Percentiles rank a stretch among this genome's conserved stretches.
These are phyloP conservation scores for Theodoxus fluviatilis DNA, from an alignment of 2,888 invertebrate species.

Conservation along the genomic window DNA sequence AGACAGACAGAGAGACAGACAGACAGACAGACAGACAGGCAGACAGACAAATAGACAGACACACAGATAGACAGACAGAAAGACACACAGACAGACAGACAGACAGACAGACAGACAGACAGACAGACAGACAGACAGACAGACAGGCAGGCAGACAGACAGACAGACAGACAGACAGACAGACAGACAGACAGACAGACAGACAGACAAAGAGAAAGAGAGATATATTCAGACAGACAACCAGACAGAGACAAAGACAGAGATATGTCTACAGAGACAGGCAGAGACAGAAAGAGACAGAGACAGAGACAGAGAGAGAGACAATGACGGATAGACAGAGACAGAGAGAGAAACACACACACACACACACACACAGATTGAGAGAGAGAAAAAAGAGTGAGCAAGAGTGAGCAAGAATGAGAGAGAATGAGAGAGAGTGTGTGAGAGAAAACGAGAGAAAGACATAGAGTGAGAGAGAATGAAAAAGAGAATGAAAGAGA, in stretches of 20 bases:
- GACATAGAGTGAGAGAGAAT: too few species aligned
- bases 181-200: background rate
- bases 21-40: background rate
- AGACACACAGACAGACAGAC: slow-evolving; percentile 17
- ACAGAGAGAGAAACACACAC: too few species aligned
- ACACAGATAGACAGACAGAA: background rate
- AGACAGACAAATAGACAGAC: background rate
- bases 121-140: background rate
- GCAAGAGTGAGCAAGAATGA: too few species aligned
- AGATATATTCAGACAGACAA: background rate
- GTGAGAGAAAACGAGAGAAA: too few species aligned
- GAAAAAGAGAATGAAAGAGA: too few species aligned
- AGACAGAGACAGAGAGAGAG: background rate
- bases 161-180: slow-evolving; percentile 16
- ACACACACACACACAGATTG: too few species aligned
- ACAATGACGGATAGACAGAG: too few species aligned
- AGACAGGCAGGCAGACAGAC: background rate
- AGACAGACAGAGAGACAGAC: background rate
- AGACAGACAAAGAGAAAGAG: background rate
- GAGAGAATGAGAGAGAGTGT: too few species aligned
- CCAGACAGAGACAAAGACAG: background rate
- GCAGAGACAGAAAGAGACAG: background rate
- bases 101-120: slow-evolving; percentile 10
- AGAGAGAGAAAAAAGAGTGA: too few species aligned
- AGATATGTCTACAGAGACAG: background rate